Percentiles rank a stretch among this genome's conserved stretches.
These are phyloP conservation scores for Tangara arthus DNA, from an alignment of 2,797 vertebrate species.

Conservation along the genomic window DNA sequence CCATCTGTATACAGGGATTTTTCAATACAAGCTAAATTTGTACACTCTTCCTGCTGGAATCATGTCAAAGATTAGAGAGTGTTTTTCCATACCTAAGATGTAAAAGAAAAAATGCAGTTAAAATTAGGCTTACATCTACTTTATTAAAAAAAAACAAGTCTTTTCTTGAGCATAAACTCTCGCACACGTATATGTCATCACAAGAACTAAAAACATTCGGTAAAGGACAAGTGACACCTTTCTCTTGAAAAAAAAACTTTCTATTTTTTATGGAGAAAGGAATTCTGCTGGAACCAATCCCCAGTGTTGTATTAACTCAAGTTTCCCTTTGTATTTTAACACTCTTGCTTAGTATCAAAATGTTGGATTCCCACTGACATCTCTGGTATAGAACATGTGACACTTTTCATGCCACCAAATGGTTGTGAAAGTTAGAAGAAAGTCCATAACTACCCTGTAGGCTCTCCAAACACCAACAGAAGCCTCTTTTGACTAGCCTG, in stretches of 20 bases:
- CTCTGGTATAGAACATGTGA: neutral
- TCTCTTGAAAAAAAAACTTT: neutral
- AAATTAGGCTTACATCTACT: neutral
- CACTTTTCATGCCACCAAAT: neutral
- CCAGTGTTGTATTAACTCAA: neutral
- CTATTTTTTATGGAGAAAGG: neutral
- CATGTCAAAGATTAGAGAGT: neutral
- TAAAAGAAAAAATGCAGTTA: neutral
- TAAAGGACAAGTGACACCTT: neutral
- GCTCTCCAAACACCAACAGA: neutral
- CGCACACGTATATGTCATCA: neutral
- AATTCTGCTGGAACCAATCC: neutral
- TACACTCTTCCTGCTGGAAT: neutral
- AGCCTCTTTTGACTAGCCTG: neutral
- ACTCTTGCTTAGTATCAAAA: neutral
- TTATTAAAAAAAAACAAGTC: neutral
- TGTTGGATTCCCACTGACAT: neutral
- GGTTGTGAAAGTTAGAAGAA: neutral
- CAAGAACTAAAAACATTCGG: neutral
- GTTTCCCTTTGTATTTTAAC: neutral
- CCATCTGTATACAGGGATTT: neutral
- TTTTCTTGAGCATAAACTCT: neutral
- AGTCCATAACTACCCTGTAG: neutral
- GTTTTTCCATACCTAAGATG: neutral
- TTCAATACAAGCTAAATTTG: neutral